phyloP scores from a whole-genome alignment of 2,797 vertebrate genomes.

The Miichthys miiuy region DNA sequence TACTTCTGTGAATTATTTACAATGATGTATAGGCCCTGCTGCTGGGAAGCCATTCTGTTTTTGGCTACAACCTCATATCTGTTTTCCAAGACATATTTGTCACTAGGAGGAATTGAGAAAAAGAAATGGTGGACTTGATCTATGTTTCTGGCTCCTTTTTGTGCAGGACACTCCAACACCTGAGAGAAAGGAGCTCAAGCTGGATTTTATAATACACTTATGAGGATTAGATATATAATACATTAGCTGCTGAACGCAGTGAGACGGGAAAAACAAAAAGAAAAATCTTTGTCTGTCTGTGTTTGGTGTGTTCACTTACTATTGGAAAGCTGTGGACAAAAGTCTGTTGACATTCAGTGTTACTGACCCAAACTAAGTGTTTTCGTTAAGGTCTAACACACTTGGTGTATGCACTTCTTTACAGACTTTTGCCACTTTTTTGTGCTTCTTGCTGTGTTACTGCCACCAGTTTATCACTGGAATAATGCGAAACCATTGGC shows the following conservation, averaged over 20 bases:
- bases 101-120: conserved; percentile 63
- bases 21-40: conserved; percentile 79
- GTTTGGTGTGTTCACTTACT: not conserved
- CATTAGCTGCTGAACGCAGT: conserved; percentile 20
- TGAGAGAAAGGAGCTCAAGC: conserved; percentile 37
- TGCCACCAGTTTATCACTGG: not conserved
- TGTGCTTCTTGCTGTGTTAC: not conserved
- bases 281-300: not conserved
- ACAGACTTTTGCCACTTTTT: not conserved
- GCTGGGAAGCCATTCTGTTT: conserved; percentile 76
- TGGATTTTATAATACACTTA: conserved; percentile 53
- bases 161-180: conserved; percentile 44
- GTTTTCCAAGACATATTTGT: conserved; percentile 77
- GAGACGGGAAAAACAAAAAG: conserved; percentile 22
- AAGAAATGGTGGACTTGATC: conserved; percentile 56
- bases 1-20: conserved; percentile 83
- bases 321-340: not conserved
- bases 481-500: not conserved
- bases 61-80: conserved; percentile 76
- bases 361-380: not conserved
- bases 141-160: conserved; percentile 59
- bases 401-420: not conserved
- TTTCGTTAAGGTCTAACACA: not conserved
- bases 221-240: conserved; percentile 50
- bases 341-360: no score